phyloP scores from a whole-genome alignment of 1,140 invertebrate species.

The Drosophila ogumai region DNA sequence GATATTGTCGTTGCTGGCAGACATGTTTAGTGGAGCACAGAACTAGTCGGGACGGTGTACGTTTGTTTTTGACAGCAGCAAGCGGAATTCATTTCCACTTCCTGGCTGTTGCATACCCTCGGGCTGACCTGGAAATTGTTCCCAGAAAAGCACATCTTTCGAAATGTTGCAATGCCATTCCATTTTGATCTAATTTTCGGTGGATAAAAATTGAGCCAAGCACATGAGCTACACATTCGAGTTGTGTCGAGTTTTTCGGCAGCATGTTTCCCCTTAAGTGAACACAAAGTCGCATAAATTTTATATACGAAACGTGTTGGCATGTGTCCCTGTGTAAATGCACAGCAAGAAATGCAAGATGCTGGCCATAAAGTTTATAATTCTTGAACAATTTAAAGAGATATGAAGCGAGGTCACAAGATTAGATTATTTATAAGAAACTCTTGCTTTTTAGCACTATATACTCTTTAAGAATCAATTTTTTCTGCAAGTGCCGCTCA shows the following conservation, averaged over 20 bases:
- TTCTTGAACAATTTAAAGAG: neutral
- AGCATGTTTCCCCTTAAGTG: slow-evolving; percentile 31
- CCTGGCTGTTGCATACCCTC: slow-evolving; percentile 55
- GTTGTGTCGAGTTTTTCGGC: slow-evolving; percentile 39
- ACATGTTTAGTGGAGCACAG: slow-evolving; percentile 7
- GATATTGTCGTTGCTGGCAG: slow-evolving; percentile 60
- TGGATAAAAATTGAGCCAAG: slow-evolving; percentile 21
- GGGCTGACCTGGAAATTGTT: slow-evolving; percentile 38
- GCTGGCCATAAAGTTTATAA: neutral
- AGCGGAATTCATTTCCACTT: slow-evolving; percentile 18
- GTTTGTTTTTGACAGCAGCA: slow-evolving; percentile 6
- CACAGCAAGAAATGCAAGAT: slow-evolving; percentile 8
- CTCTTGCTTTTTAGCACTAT: neutral
- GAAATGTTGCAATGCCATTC: slow-evolving; percentile 11
- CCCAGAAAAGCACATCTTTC: neutral
- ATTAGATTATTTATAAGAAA: neutral
- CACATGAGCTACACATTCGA: slow-evolving; percentile 23
- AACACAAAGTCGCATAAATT: slow-evolving; percentile 63
- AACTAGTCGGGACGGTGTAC: neutral
- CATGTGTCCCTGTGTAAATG: slow-evolving; percentile 20
- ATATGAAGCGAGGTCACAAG: neutral
- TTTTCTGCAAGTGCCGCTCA: slow-evolving; percentile 11
- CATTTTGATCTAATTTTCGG: slow-evolving; percentile 32
- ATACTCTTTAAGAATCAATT: neutral
- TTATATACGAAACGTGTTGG: slow-evolving; percentile 53